A percentile compares a stretch with the other conserved stretches of the same genome.
These are phyloP conservation scores for roundworm (Caenorhabditis elegans) DNA, from an alignment of 1,140 invertebrate genomes.

Conservation along the genomic window DNA sequence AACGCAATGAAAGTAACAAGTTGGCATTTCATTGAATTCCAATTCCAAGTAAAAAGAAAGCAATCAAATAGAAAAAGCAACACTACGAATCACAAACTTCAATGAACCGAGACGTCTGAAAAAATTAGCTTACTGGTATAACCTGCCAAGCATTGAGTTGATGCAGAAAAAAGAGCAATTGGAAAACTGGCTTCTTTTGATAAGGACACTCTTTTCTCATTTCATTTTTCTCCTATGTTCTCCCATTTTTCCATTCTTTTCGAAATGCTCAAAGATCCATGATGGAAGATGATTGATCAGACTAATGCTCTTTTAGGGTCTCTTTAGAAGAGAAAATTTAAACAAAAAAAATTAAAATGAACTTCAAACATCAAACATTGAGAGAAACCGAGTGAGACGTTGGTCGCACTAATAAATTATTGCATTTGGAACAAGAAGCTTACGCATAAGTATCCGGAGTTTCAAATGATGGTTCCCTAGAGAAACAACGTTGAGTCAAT, in stretches of 20 bases:
- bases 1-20: no score
- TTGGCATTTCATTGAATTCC: no score
- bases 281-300: background rate
- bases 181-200: slow-evolving; percentile 5
- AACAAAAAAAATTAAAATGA: background rate
- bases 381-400: background rate
- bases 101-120: no score
- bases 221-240: background rate
- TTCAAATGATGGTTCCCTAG: background rate
- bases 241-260: background rate
- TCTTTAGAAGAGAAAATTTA: background rate
- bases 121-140: background rate
- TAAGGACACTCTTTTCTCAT: background rate
- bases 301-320: background rate
- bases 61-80: no score
- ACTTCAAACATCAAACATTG: background rate
- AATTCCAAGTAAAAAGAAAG: no score
- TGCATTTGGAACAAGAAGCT: background rate
- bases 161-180: background rate
- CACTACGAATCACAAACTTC: no score
- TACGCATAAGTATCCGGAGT: background rate
- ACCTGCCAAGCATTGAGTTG: background rate
- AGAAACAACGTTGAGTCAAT: background rate
- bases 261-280: background rate
- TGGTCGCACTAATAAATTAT: slow-evolving; percentile 20